Base-by-base conservation (phyloP, 37 sponge, comb jelly and placozoan genomes). In the Tethya wilhelma region DNA sequence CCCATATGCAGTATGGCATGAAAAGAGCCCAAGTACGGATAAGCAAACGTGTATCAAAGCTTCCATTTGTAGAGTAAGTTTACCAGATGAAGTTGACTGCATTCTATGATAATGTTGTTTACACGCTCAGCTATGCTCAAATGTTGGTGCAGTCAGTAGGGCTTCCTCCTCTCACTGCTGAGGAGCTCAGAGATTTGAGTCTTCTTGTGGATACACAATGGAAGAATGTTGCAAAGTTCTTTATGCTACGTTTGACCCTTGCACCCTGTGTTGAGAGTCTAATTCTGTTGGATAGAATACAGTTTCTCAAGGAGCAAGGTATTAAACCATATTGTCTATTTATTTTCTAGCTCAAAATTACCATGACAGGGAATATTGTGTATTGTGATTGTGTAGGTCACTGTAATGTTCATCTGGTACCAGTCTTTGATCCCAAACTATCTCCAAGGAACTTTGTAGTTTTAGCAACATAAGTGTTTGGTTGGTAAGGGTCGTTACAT, bases 261-360 rank as follows among this genome's bases (percentile, higher is more conserved):
- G 94, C 94, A 56, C 91, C 91, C 39, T 93, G 94, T 59, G 84
- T 90, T 59, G 94, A 93, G 69, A 82, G 79, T 17, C 43, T 93
- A 19, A 25, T 93, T 8, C 74, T 93, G 55, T 28, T 89, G 64
- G 94, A 93, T 80, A 77, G 94, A 63, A 30, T 65, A 30, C 26
- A 64, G 40, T 93, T 64, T 70, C 67, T 93, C 32, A 77, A 44
- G 14, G 91, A 93, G 38, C 76, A 83, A 64, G 88, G 90, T 85
- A n/a, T n/a, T n/a, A n/a, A n/a, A n/a, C n/a, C n/a, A n/a, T n/a
- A n/a, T n/a, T n/a, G n/a, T n/a, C n/a, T n/a, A 41, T 63, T 29
- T 41, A 19, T 65, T 33, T 6, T 39, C 29, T 44, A 30, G 19
- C 25, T 69, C 2, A 32, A 0, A n/a, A n/a, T 22, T 34, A 69